These are phyloP conservation scores for Anhinga anhinga DNA, from an alignment of 2,113 vertebrate species.

Conservation along the genomic window DNA sequence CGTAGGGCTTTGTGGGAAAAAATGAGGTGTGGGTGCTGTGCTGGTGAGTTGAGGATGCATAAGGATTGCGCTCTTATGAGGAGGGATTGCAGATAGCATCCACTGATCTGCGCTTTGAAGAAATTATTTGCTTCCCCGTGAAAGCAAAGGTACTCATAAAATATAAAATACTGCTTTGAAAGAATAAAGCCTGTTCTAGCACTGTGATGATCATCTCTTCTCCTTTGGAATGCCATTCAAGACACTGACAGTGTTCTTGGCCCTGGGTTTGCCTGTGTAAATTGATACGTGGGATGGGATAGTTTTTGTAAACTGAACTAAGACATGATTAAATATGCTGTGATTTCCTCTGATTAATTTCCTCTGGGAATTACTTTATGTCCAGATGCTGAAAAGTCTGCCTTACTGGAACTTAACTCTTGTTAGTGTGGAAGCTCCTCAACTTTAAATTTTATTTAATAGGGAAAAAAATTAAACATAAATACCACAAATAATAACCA, in stretches of 20 bases:
- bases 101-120: background rate
- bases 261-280: background rate
- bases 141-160: background rate
- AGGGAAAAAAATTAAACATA: accelerated
- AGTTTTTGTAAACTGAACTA: background rate
- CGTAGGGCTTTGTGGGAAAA: background rate
- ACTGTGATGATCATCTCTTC: background rate
- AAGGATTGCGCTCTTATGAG: background rate
- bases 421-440: background rate
- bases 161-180: background rate
- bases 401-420: background rate
- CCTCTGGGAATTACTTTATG: background rate
- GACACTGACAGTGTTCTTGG: background rate
- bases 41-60: background rate
- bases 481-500: too few relatives aligned
- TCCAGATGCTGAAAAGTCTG: background rate
- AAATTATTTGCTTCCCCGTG: background rate
- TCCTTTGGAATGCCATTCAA: background rate
- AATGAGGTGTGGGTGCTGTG: background rate
- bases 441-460: background rate
- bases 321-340: background rate
- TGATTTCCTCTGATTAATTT: conserved; percentile 49
- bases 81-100: background rate
- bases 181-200: background rate
- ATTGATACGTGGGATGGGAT: background rate